Conservation (phyloP, 2,113 vertebrate genomes). For the Thunnus maccoyii region DNA sequence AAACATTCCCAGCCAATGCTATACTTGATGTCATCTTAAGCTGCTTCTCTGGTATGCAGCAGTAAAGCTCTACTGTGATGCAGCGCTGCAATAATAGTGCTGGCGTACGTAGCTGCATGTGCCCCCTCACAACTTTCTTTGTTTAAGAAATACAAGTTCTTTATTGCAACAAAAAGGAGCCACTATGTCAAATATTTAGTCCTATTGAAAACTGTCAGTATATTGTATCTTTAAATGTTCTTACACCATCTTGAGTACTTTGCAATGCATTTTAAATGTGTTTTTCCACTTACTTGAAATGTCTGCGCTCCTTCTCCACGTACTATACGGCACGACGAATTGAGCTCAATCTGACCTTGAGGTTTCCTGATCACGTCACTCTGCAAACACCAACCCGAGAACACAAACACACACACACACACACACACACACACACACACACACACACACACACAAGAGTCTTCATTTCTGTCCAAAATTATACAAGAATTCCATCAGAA, state of each 20-base stretch:
- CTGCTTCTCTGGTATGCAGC: conserved; percentile 63
- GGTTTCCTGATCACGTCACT: conserved; percentile 92
- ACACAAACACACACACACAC: background rate
- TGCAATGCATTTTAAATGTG: background rate
- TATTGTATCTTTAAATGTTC: background rate
- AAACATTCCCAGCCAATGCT: conserved; percentile 65
- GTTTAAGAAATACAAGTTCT: background rate
- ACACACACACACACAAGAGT: conserved; percentile 2
- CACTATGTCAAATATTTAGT: no score
- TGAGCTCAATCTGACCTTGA: conserved; percentile 91
- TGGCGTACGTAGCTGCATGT: background rate
- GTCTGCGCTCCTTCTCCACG: conserved; percentile 91
- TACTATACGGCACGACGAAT: conserved; percentile 88
- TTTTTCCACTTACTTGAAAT: conserved; percentile 86
- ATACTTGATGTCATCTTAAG: conserved; percentile 73
- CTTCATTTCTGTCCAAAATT: background rate
- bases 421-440: background rate
- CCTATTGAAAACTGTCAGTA: no score
- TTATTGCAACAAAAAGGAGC: no score
- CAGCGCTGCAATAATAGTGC: conserved; percentile 20
- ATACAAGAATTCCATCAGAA: background rate
- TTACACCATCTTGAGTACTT: background rate
- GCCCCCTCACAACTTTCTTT: background rate
- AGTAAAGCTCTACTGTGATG: conserved; percentile 33
- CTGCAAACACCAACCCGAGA: conserved; percentile 68